Percentiles rank a stretch among this genome's conserved stretches.
Evolutionary conservation across 2,888 invertebrate genomes (phyloP).

Genomic region (Temnothorax unifasciatus): DNA sequence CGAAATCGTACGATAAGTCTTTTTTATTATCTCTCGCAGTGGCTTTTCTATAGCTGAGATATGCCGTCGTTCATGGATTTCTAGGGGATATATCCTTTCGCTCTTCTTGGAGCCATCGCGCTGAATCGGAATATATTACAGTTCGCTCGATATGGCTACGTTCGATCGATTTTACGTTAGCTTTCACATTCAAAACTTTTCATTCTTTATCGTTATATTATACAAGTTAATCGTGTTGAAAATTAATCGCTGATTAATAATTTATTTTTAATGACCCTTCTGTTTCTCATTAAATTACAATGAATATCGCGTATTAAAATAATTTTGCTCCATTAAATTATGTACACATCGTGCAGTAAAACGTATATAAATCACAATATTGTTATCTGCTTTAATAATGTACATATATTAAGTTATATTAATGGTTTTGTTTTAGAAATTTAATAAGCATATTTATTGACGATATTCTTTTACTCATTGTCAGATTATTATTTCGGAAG

Average conservation of each 20-base stretch:
- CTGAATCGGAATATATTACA: constrained; percentile 39
- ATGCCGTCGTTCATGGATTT: constrained; percentile 35
- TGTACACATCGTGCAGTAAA: neutral
- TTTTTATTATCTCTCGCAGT: constrained; percentile 36
- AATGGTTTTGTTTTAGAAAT: neutral
- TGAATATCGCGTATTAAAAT: constrained; percentile 1
- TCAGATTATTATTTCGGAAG: neutral
- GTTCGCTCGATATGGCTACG: neutral
- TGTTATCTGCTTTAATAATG: constrained; percentile 9
- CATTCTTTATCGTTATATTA: neutral
- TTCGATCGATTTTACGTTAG: constrained; percentile 18
- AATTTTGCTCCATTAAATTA: constrained; percentile 4
- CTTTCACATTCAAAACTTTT: neutral
- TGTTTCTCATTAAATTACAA: constrained; percentile 10
- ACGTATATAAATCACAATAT: neutral
- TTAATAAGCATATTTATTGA: constrained; percentile 4
- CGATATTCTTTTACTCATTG: neutral
- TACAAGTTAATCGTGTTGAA: constrained; percentile 1
- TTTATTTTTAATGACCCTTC: neutral
- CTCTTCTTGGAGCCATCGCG: constrained; percentile 12
- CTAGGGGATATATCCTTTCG: constrained; percentile 23
- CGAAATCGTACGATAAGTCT: constrained; percentile 37
- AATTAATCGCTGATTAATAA: constrained; percentile 1
- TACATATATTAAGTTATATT: constrained; percentile 6
- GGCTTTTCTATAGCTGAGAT: constrained; percentile 37